A percentile compares a stretch with the other conserved stretches of the same genome.
These are phyloP conservation scores for Seriola dumerili DNA, from an alignment of 2,113 vertebrate species.

Conservation along the genomic window DNA sequence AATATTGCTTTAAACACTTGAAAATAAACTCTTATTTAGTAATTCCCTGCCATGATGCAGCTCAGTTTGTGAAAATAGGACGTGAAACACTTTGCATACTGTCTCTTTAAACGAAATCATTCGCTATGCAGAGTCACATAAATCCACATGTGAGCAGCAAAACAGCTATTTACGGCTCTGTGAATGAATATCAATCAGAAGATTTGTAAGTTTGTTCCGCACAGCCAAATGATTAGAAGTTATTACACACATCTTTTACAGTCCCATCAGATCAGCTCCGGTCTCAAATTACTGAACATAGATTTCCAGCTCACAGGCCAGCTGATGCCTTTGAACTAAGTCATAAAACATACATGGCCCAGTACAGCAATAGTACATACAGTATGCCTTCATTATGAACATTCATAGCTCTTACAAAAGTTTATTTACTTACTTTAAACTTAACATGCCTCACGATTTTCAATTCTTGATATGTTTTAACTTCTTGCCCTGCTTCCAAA, in stretches of 20 bases:
- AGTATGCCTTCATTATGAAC: not conserved
- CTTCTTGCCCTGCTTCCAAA: not conserved
- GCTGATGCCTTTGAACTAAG: conserved; percentile 27
- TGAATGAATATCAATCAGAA: too few species aligned
- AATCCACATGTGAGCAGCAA: conserved; percentile 16
- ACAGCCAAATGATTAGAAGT: not conserved
- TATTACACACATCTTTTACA: conserved; percentile 13
- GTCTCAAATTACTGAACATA: conserved; percentile 27
- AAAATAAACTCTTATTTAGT: not conserved
- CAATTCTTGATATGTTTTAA: not conserved
- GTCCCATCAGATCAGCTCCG: conserved; percentile 21
- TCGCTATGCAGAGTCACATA: not conserved
- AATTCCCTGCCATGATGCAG: not conserved
- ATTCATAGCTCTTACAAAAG: not conserved
- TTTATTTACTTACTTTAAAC: too few species aligned
- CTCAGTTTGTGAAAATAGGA: not conserved
- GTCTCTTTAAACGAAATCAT: conserved; percentile 8
- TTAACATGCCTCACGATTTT: too few species aligned
- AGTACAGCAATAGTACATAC: not conserved
- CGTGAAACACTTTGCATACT: not conserved
- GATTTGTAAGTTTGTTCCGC: too few species aligned
- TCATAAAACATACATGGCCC: conserved; percentile 21
- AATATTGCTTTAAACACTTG: not conserved
- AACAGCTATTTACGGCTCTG: too few species aligned
- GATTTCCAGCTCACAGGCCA: conserved; percentile 28